These are phyloP conservation scores for Tachystola acroxantha DNA, from an alignment of 2,888 invertebrate species.

Conservation along the genomic window DNA sequence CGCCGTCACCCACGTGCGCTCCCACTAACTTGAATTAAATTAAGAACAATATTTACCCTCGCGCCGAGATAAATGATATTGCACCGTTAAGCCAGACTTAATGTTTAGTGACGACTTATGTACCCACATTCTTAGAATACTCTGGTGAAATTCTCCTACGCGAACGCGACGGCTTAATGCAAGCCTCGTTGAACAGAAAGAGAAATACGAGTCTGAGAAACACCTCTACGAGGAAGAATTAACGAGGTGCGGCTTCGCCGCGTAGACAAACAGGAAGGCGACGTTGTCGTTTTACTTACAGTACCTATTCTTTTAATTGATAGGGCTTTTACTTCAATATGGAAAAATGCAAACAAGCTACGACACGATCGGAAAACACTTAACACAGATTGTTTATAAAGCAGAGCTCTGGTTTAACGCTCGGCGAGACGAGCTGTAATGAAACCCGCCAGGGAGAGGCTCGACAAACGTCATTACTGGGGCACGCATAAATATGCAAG, in stretches of 20 bases:
- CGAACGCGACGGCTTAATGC: conserved; percentile 33
- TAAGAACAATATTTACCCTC: conserved; percentile 76
- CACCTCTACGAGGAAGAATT: conserved; percentile 35
- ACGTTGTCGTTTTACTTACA: conserved; percentile 29
- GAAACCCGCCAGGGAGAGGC: conserved; percentile 54
- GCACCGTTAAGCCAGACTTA: conserved; percentile 65
- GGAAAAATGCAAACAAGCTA: conserved; percentile 54
- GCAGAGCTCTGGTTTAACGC: conserved; percentile 51
- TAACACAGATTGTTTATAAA: conserved; percentile 65
- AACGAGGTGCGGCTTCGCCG: conserved; percentile 35
- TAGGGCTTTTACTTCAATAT: conserved; percentile 43
- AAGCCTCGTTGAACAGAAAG: conserved; percentile 28
- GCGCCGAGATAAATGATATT: conserved; percentile 69
- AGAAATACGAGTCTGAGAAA: conserved; percentile 23
- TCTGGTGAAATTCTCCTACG: conserved; percentile 34
- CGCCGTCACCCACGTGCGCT: conserved; percentile 43
- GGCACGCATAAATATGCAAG: conserved; percentile 77
- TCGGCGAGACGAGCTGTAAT: conserved; percentile 57
- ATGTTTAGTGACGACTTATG: conserved; percentile 65
- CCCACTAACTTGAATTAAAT: conserved; percentile 69
- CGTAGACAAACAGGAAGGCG: conserved; percentile 31
- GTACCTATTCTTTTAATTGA: conserved; percentile 47
- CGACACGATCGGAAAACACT: conserved; percentile 57
- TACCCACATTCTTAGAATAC: conserved; percentile 61
- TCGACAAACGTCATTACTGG: conserved; percentile 74